Evolutionary conservation across 2,888 invertebrate species (phyloP).

Genomic region (Sphaerophoria taeniata): DNA sequence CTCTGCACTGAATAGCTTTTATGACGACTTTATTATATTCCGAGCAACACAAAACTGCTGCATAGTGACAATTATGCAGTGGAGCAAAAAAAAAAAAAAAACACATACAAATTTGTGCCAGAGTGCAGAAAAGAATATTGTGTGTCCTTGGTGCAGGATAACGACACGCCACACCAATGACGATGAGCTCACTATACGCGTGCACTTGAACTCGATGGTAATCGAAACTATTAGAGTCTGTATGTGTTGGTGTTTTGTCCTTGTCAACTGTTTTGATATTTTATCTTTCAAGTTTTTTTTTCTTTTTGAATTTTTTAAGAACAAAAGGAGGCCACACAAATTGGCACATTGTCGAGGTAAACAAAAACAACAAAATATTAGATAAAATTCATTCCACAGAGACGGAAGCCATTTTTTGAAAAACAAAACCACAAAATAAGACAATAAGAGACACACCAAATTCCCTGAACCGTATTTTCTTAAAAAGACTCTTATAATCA

Average conservation of each 20-base stretch:
- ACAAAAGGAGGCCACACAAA: constrained; percentile 15
- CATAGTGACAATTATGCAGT: constrained; percentile 36
- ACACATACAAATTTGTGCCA: too few relatives aligned
- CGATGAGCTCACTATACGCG: constrained; percentile 13
- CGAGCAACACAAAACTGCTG: constrained; percentile 39
- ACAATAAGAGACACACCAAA: constrained; percentile 4
- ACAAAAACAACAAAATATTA: neutral
- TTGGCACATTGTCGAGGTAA: constrained; percentile 21
- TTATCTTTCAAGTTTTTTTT: too few relatives aligned
- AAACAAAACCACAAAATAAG: constrained; percentile 8
- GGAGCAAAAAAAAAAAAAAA: too few relatives aligned
- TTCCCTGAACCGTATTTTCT: constrained; percentile 23
- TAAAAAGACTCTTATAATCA: constrained; percentile 53
- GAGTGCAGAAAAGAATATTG: neutral
- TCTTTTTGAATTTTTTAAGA: constrained; percentile 3
- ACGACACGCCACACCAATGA: constrained; percentile 8
- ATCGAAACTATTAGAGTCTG: constrained; percentile 44
- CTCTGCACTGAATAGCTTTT: constrained; percentile 7
- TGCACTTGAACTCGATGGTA: constrained; percentile 58
- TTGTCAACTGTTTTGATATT: constrained; percentile 40
- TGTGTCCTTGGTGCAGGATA: constrained; percentile 43
- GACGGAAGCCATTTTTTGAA: constrained; percentile 20
- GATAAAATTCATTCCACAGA: neutral
- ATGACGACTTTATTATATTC: neutral
- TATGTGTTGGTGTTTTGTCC: too few relatives aligned